phyloP scores from a whole-genome alignment of 2,888 invertebrate species.

The Antitype chi region DNA sequence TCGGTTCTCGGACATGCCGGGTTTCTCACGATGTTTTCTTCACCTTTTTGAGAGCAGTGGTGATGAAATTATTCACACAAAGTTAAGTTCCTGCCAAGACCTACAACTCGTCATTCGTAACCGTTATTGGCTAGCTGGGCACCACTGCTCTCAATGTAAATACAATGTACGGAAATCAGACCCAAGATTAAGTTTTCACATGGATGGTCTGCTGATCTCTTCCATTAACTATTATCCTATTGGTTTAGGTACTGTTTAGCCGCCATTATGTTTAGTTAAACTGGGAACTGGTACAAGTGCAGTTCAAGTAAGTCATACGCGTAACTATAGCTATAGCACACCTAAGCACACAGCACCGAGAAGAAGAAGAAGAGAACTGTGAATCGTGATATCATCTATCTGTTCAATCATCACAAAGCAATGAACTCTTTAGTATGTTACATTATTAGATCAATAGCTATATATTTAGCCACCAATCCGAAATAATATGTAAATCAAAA shows the following conservation, averaged over 20 bases:
- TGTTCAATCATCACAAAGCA: neutral
- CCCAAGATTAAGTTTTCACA: no score
- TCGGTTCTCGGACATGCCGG: no score
- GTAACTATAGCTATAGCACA: neutral
- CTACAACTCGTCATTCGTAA: no score
- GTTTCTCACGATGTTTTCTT: no score
- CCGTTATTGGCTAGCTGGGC: neutral
- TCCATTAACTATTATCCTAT: no score
- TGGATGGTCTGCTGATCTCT: neutral
- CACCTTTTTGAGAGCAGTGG: no score
- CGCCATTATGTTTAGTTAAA: neutral
- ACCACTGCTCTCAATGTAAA: no score
- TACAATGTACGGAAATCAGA: neutral
- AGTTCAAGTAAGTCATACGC: neutral
- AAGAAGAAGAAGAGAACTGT: no score
- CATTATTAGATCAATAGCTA: neutral
- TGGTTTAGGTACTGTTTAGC: neutral
- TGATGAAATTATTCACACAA: no score
- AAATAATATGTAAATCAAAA: conserved; percentile 23
- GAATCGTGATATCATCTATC: neutral
- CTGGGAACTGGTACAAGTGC: neutral
- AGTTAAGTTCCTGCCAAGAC: no score
- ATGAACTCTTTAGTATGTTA: conserved; percentile 16
- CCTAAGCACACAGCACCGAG: neutral
- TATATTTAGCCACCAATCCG: neutral